phyloP scores from a whole-genome alignment of 1,140 invertebrate genomes.

The Trinorchestia longiramus region DNA sequence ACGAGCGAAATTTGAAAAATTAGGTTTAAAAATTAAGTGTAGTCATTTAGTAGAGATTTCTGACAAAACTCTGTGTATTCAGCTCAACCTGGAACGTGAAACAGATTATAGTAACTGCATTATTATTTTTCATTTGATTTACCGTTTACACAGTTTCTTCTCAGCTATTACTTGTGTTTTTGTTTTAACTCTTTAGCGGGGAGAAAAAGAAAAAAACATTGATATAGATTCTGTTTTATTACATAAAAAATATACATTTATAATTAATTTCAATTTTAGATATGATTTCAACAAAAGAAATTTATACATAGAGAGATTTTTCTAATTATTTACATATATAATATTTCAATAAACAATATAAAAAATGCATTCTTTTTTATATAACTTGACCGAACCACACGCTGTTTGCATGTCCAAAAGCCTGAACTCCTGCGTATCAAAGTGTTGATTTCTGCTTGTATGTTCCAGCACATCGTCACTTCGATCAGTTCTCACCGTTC shows the following conservation, averaged over 20 bases:
- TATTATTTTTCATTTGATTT: too few relatives aligned
- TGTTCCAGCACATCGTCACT: neutral
- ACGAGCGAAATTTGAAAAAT: too few relatives aligned
- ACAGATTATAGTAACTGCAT: too few relatives aligned
- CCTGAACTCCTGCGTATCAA: neutral
- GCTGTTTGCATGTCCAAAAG: neutral
- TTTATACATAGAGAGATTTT: neutral
- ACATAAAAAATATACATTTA: conserved; percentile 4
- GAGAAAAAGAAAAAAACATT: neutral
- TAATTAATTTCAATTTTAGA: neutral
- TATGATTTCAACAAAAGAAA: conserved; percentile 8
- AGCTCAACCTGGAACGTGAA: too few relatives aligned
- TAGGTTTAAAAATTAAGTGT: too few relatives aligned
- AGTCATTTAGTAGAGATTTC: too few relatives aligned
- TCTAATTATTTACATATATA: neutral
- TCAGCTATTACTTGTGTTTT: too few relatives aligned
- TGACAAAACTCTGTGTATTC: too few relatives aligned
- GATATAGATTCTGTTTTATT: conserved; percentile 1
- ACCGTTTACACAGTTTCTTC: too few relatives aligned
- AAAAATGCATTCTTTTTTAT: neutral
- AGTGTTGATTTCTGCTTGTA: neutral
- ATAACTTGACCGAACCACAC: neutral
- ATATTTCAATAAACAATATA: neutral
- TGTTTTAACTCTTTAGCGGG: too few relatives aligned
- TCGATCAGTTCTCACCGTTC: neutral